phyloP scores from a whole-genome alignment of 2,113 vertebrate genomes.

The Xiphophorus couchianus region DNA sequence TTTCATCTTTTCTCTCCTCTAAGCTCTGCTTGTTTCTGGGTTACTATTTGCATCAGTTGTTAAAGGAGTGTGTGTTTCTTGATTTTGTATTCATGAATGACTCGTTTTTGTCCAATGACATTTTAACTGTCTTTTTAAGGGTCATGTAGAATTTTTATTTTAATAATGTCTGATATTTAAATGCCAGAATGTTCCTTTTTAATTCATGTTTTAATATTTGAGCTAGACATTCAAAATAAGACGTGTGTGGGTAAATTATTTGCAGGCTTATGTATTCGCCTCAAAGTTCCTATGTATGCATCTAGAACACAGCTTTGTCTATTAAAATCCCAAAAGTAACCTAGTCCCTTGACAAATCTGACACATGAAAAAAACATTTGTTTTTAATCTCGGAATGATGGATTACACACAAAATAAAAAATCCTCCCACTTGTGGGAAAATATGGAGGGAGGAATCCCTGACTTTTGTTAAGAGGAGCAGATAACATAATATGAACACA shows the following conservation, averaged over 20 bases:
- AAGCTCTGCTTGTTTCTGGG: constrained; percentile 64
- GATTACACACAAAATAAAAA: constrained; percentile 11
- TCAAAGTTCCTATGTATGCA: neutral
- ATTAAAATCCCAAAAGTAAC: constrained; percentile 21
- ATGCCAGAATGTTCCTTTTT: constrained; percentile 7
- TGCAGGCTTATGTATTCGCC: neutral
- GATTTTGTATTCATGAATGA: constrained; percentile 15
- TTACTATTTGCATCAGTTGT: constrained; percentile 56
- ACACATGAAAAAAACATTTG: neutral
- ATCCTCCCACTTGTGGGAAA: neutral
- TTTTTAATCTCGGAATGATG: constrained; percentile 6
- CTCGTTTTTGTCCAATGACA: neutral
- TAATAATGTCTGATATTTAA: constrained; percentile 13
- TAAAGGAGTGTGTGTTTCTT: constrained; percentile 1
- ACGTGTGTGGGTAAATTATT: neutral
- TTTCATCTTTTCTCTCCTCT: constrained; percentile 46
- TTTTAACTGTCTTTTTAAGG: constrained; percentile 11
- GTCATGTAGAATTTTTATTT: neutral
- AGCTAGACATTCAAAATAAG: constrained; percentile 25
- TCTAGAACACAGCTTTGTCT: neutral
- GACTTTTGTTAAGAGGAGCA: constrained; percentile 43
- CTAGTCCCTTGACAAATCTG: constrained; percentile 10
- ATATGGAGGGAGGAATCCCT: constrained; percentile 4
- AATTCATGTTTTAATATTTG: constrained; percentile 3
- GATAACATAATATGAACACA: constrained; percentile 53